Evolutionary conservation across 2,113 vertebrate species (phyloP), one percentile per base, ranked within the genome.

Genomic region (Tursiops truncatus): DNA sequence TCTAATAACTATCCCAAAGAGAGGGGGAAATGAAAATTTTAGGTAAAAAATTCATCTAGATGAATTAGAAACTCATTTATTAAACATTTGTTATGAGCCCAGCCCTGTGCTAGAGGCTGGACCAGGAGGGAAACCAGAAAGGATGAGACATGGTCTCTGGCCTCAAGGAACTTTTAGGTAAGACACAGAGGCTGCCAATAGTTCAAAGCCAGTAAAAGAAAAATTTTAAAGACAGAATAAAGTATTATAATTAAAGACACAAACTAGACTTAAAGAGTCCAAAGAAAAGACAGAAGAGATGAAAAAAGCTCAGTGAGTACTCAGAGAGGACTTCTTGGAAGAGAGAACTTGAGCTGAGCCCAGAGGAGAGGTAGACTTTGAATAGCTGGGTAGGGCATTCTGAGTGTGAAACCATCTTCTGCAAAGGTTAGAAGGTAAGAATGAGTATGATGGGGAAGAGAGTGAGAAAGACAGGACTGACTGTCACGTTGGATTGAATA

Each of bases 1-100:
- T 85, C 50, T 77, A 88, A 81, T 93, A 81, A 65, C 86, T 96
- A 70, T 67, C 53, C 6, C 15, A 79, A 93, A 95, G 63, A 82
- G 14, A 87, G 26, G 13, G 3, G 26, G 11, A 28, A 44, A 71
- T 76, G 20, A 79, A 80, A 86, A 41, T 9, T 76, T 76, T 67
- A 47, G 44, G 47, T 84, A 5, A 90, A 91, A 81, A 65, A 44
- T 41, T 47, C 28, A 94, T 38, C 63, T 70, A 36, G 25, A 12
- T 94, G 36, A 79, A 74, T 89, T 31, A 92, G 62, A 63, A 89
- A 44, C 26, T 68, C 20, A 77, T 50, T 71, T 86, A 67, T 87
- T 92, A 81, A 83, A 74, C 77, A 33, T 65, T 0, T 93, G 0
- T 73, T 81, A 44, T 47, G 14, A 94, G 1, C 47, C 25, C 6